Evolutionary conservation across 1,140 invertebrate genomes (phyloP).

Genomic region (Panagrolaimus sp.): DNA sequence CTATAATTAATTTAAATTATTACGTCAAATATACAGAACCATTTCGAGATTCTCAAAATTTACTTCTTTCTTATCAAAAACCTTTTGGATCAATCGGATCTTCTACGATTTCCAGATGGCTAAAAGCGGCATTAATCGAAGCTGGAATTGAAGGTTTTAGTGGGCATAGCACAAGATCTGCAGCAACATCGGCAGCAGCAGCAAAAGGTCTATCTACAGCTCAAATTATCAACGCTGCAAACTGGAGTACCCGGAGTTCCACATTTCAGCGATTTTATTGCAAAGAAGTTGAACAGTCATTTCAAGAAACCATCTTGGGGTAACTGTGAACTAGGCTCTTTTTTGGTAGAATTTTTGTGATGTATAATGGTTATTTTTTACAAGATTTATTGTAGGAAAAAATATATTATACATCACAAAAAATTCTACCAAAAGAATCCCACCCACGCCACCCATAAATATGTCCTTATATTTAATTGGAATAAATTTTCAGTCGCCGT

Average conservation of each 20-base stretch:
- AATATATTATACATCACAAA: too few species aligned
- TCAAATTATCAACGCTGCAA: background rate
- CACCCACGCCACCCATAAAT: too few species aligned
- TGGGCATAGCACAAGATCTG: background rate
- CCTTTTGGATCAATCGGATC: background rate
- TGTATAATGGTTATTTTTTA: too few species aligned
- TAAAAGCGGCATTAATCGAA: background rate
- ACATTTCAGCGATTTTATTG: background rate
- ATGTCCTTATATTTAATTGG: too few species aligned
- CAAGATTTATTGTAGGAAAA: too few species aligned
- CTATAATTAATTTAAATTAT: background rate
- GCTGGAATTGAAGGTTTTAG: background rate
- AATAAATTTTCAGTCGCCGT: too few species aligned
- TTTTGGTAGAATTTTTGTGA: too few species aligned
- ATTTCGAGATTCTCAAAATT: background rate
- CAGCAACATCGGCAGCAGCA: background rate
- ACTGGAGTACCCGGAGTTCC: background rate
- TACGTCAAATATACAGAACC: background rate
- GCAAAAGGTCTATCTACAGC: background rate
- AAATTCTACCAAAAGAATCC: too few species aligned
- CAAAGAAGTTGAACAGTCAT: background rate
- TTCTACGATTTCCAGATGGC: background rate
- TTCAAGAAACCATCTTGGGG: background rate
- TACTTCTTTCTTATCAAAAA: conserved; percentile 4
- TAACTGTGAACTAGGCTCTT: too few species aligned